Evolutionary conservation across 1,140 invertebrate genomes (phyloP), one percentile per base, ranked within the genome.

Genomic region (Potamilus streckersoni): DNA sequence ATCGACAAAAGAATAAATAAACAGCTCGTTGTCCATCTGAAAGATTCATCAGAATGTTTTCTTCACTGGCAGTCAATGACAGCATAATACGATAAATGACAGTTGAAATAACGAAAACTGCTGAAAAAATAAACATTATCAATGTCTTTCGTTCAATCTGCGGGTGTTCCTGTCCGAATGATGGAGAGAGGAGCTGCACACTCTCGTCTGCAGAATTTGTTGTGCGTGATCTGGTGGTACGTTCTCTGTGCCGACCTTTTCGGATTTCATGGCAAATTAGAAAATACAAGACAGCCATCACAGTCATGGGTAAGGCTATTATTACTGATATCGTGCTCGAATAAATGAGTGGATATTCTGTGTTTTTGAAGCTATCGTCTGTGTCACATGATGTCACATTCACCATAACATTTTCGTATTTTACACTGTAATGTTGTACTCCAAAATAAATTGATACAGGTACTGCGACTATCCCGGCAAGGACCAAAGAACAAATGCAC

Each of bases 361-460:
- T 70, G 3, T 66, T 56, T 17, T 56, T 17, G 31, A 31, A 76
- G 16, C 19, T 38, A 17, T 63, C 19, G 49, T 76, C 74, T 71
- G 65, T 70, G 23, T 76, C 74, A 38, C 74, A 76, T 14, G 71
- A 55, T 15, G 67, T 70, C 77, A 81, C 19, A 82, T 82, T 58
- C 70, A 65, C 49, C 4, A 11, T 38, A 38, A 38, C 3, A 11
- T 38, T 38, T 38, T 38, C 11, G 38, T 38, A 38, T 38, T 4
- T 11, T 4, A 38, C 38, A 6, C 11, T 38, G 38, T 38, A 4
- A 38, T 11, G 38, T 38, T 38, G 3, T 11, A 6, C 38, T 38
- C 38, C 38, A 0, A 4, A 38, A 6, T 6, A 38, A 38, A 38
- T 38, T 38, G 38, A 4, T 38, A 38, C 38, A 38, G 38, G 38